Percentiles rank a stretch among this genome's conserved stretches.
Conservation (phyloP, 2,113 vertebrate genomes). For the Bubo bubo region DNA sequence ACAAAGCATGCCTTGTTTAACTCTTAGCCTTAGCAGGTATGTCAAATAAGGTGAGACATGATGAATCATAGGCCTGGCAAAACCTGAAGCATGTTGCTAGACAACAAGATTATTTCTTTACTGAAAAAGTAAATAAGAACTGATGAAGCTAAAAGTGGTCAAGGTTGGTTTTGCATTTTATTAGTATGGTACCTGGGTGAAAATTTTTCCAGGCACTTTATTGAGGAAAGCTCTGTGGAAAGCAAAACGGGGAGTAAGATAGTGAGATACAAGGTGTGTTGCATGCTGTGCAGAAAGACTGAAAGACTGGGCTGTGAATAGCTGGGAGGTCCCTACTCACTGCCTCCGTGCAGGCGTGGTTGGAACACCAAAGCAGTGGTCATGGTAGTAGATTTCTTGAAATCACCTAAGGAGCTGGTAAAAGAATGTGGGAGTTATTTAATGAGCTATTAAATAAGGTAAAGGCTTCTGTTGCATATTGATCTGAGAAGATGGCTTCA, state of each 20-base stretch:
- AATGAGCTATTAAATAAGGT: constrained; percentile 18
- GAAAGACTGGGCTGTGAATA: background rate
- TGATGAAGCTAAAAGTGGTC: background rate
- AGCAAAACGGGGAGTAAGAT: background rate
- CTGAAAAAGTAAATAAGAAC: background rate
- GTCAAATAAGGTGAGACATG: background rate
- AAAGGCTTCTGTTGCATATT: background rate
- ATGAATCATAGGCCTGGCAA: background rate
- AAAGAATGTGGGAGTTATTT: background rate
- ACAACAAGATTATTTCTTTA: background rate
- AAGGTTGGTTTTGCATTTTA: background rate
- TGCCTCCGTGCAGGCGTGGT: rapidly evolving
- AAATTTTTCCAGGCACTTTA: background rate
- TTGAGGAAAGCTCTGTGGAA: background rate
- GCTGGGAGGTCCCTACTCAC: background rate
- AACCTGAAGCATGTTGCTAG: background rate
- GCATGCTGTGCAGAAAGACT: background rate
- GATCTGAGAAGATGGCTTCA: background rate
- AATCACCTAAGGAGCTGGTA: background rate
- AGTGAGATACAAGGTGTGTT: background rate
- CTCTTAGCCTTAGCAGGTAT: background rate
- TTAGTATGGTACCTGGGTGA: background rate
- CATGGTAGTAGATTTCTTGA: background rate
- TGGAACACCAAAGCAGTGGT: background rate
- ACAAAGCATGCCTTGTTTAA: background rate